phyloP scores from a whole-genome alignment of 2,888 invertebrate species.

The Ophonus ardosiacus region DNA sequence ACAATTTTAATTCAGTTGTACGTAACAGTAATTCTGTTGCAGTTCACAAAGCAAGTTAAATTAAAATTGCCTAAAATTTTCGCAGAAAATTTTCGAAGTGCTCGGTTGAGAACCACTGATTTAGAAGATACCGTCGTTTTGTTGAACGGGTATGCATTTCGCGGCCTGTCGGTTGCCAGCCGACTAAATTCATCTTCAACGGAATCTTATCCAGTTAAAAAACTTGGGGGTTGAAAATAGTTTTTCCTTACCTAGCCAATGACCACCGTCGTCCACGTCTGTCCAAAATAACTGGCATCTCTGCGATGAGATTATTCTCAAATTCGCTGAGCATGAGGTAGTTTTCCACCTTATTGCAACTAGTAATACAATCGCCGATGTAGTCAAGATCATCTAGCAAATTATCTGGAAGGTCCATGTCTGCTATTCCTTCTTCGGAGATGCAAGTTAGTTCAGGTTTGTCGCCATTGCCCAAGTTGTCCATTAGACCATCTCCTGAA shows the following conservation, averaged over 20 bases:
- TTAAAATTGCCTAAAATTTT: too few relatives aligned
- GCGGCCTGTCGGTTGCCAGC: too few relatives aligned
- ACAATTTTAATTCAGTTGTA: too few relatives aligned
- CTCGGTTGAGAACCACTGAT: too few relatives aligned
- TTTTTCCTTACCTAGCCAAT: constrained; percentile 76
- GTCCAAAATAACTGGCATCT: constrained; percentile 86
- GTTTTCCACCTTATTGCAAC: constrained; percentile 91
- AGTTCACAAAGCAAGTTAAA: too few relatives aligned
- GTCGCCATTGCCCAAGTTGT: constrained; percentile 76
- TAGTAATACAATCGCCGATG: constrained; percentile 89
- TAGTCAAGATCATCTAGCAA: constrained; percentile 87
- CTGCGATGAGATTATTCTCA: constrained; percentile 89
- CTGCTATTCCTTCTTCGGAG: constrained; percentile 90
- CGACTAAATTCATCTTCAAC: too few relatives aligned
- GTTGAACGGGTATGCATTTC: too few relatives aligned
- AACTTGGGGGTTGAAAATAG: too few relatives aligned
- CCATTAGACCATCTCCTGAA: constrained; percentile 76
- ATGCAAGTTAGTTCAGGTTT: constrained; percentile 89
- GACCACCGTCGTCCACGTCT: constrained; percentile 86
- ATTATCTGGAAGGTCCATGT: constrained; percentile 89
- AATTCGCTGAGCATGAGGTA: constrained; percentile 92
- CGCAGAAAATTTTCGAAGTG: too few relatives aligned
- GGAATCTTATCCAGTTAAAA: too few relatives aligned
- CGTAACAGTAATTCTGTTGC: too few relatives aligned
- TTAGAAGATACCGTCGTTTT: too few relatives aligned